phyloP scores from a whole-genome alignment of 2,888 invertebrate species.

The Bugula neritina region DNA sequence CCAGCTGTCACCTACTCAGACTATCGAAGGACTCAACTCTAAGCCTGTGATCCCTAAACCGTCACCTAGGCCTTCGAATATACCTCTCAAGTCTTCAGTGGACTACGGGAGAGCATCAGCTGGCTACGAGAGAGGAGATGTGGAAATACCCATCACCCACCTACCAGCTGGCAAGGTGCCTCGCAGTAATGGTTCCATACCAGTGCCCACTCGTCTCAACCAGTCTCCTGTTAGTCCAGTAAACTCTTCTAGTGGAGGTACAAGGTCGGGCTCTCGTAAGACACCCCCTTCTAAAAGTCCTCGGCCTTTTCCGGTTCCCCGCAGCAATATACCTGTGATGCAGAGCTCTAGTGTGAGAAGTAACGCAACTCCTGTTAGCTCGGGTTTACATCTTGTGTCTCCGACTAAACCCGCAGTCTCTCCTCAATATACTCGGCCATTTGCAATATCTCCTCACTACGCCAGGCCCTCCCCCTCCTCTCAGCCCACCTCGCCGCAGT shows the following conservation, averaged over 20 bases:
- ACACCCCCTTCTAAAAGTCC: not conserved
- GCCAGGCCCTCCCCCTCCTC: not conserved
- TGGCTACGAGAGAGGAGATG: not conserved
- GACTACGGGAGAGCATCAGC: not conserved
- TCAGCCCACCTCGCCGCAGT: not conserved
- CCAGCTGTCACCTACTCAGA: not conserved
- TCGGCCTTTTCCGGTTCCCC: slow-evolving; percentile 5
- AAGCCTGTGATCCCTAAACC: not conserved
- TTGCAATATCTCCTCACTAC: not conserved
- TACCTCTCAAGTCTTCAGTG: not conserved
- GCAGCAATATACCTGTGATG: slow-evolving; percentile 19
- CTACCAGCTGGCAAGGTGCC: not conserved
- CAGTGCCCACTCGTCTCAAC: not conserved
- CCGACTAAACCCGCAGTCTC: not conserved
- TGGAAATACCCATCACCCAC: slow-evolving; percentile 19
- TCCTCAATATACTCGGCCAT: not conserved
- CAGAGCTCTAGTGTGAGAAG: not conserved
- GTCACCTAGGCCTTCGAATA: not conserved
- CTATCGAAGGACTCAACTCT: not conserved
- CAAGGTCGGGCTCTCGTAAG: not conserved
- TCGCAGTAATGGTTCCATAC: not conserved
- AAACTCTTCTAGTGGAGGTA: too few species aligned
- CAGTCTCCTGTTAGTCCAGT: not conserved
- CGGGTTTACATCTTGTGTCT: not conserved
- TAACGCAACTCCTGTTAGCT: not conserved